These are phyloP conservation scores for Callipepla californica DNA, from an alignment of 2,113 vertebrate genomes.

Conservation along the genomic window DNA sequence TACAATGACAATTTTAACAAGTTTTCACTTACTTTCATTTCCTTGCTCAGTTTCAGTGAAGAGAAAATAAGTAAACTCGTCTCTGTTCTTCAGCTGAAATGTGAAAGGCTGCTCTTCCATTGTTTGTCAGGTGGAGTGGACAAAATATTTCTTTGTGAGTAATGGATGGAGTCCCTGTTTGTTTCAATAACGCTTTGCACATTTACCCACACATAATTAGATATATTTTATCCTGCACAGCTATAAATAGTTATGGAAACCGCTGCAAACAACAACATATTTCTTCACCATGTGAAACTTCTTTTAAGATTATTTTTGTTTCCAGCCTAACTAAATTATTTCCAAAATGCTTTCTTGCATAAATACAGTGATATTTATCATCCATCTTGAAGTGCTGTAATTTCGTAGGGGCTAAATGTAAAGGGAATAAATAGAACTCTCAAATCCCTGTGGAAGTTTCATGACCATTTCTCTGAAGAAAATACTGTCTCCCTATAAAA, in stretches of 20 bases:
- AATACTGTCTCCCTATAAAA: not conserved
- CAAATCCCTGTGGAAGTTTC: not conserved
- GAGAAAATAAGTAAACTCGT: constrained; percentile 7
- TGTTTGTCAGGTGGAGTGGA: not conserved
- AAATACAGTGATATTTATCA: not conserved
- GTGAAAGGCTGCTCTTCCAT: not conserved
- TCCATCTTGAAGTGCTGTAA: not conserved
- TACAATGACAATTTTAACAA: not conserved
- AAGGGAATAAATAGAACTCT: not conserved
- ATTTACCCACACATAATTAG: not conserved
- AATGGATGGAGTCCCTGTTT: not conserved
- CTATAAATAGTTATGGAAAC: not conserved
- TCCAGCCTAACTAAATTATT: not conserved
- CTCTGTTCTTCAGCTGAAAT: not conserved
- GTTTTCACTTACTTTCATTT: not conserved
- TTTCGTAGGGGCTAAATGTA: not conserved
- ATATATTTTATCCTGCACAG: not conserved
- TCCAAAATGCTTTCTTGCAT: not conserved
- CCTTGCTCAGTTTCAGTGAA: constrained; percentile 19
- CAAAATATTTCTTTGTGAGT: not conserved
- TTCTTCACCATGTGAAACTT: not conserved
- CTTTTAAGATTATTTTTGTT: not conserved
- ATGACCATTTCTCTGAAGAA: not conserved
- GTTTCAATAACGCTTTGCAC: not conserved
- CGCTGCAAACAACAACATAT: not conserved